phyloP scores from a whole-genome alignment of 2,888 invertebrate genomes.

The Smittia sp. region DNA sequence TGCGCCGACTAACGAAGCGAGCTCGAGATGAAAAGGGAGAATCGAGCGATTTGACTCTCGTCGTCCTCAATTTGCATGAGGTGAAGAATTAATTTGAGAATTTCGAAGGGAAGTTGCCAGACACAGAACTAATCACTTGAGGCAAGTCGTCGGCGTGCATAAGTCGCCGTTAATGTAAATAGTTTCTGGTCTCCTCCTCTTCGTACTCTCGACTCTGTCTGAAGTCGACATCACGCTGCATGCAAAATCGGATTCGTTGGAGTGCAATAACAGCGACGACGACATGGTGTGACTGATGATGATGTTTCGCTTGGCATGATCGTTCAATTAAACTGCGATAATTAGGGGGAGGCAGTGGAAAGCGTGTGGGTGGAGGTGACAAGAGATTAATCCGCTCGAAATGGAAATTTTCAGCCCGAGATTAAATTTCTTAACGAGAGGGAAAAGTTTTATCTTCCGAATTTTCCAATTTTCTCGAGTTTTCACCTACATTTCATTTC shows the following conservation, averaged over 20 bases:
- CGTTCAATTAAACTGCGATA: conserved; percentile 9
- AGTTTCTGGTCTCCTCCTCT: not conserved
- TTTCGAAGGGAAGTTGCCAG: no score
- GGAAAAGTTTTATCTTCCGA: no score
- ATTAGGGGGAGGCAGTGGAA: not conserved
- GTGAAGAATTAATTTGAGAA: no score
- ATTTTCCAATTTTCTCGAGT: no score
- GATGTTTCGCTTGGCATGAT: conserved; percentile 18
- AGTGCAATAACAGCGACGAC: not conserved
- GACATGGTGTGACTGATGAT: conserved; percentile 8
- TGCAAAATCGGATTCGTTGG: not conserved
- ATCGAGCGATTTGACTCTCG: no score
- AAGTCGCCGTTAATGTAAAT: not conserved
- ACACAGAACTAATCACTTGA: not conserved
- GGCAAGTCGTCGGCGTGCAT: not conserved
- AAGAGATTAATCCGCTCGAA: no score
- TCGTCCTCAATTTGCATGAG: no score
- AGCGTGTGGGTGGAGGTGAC: no score
- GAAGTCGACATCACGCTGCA: not conserved
- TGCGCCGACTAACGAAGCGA: no score
- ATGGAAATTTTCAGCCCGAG: no score
- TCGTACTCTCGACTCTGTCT: not conserved
- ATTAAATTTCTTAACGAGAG: no score
- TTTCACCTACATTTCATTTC: not conserved
- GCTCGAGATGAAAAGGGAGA: no score